A percentile compares a stretch with the other conserved stretches of the same genome.
phyloP scores from a whole-genome alignment of 2,888 invertebrate genomes.

The Chaetogeoica ovagalla region DNA sequence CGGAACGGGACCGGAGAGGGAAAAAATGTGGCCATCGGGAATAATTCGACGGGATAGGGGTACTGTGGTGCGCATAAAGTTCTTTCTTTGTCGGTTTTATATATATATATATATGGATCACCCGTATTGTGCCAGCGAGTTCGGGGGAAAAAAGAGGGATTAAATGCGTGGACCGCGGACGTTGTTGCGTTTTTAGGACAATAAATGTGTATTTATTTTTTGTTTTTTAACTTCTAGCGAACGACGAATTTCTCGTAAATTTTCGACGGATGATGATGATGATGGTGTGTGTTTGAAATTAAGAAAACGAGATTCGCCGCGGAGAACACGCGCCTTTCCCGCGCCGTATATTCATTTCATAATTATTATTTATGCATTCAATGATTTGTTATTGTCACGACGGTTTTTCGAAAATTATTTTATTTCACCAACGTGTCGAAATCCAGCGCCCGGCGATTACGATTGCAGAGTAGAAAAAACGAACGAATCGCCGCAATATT shows the following conservation, averaged over 20 bases:
- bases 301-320: too few species aligned
- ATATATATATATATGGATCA: neutral
- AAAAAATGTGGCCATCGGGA: conserved; percentile 34
- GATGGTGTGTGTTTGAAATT: too few species aligned
- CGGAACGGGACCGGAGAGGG: neutral
- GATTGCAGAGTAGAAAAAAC: neutral
- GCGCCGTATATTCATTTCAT: too few species aligned
- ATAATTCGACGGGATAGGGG: conserved; percentile 43
- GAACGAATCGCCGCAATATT: neutral
- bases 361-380: too few species aligned
- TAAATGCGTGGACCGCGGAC: neutral
- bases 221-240: neutral
- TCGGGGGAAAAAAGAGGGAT: neutral
- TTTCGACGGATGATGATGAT: neutral
- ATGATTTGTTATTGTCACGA: neutral
- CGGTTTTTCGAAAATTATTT: neutral
- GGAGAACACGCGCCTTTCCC: too few species aligned
- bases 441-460: neutral
- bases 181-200: conserved; percentile 10
- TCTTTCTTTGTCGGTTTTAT: conserved; percentile 9
- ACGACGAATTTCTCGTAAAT: neutral
- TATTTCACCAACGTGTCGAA: neutral
- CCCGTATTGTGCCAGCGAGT: neutral
- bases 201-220: neutral
- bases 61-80: neutral